Base-by-base conservation (phyloP, 2,797 vertebrate species). In the Mallotus villosus region DNA sequence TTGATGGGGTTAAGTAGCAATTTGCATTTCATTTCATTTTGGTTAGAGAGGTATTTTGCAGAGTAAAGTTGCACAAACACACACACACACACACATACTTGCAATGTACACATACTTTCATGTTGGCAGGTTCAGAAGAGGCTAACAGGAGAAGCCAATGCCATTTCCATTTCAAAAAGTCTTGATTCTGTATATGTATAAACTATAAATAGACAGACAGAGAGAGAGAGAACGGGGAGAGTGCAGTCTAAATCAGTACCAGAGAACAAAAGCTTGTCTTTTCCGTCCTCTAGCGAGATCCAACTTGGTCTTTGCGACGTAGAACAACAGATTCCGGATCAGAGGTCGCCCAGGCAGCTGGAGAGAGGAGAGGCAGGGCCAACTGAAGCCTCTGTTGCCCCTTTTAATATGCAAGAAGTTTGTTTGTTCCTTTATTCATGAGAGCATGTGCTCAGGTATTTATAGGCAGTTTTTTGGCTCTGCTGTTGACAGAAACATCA, bases 111-210 rank as follows among this genome's bases (percentile, higher is more conserved):
- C 59, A 19, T 62, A 51, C 69, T 58, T 75, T 68, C 66, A 57
- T 82, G 79, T 78, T 69, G 73, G 67, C 75, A 78, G 78, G 24
- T 41, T 32, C 51, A 55, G 51, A n/a, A 55, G 17, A 55, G 51
- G 17, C 78, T 74, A 65, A 74, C 70, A 67, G 65, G 68, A 69
- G 24, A 80, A 70, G 19, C 55, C 72, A 73, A 57, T 49, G 6
- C 74, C 59, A 87, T 91, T 92, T 91, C 80, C 85, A 92, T 90
- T 87, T 92, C 80, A 87, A 86, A 89, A 79, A 81, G 72, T 75
- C 74, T 68, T 68, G 70, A 58, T 74, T n/a, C 74, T 65, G 19
- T 55, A 11, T n/a, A 55, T 55, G 6, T 55, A 55, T n/a, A 34
- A 34, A 34, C 32, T 34, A 53, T 55, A n/a, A 5, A 55, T 55